phyloP scores from a whole-genome alignment of 1,140 invertebrate species.

The Maniola jurtina region DNA sequence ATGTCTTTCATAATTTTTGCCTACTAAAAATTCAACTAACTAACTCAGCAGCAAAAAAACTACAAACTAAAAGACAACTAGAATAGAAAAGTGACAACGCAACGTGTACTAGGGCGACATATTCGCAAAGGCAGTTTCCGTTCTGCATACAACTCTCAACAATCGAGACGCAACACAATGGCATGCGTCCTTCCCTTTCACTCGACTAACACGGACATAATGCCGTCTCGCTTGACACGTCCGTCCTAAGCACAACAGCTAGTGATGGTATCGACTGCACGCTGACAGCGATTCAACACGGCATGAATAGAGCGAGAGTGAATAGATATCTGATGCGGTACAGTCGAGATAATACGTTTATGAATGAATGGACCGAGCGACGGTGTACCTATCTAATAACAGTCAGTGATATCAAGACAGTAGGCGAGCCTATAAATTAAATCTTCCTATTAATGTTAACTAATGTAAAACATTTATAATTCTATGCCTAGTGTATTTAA shows the following conservation, averaged over 20 bases:
- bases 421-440: too few relatives aligned
- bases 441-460: too few relatives aligned
- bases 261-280: conserved; percentile 52
- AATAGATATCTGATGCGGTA: conserved; percentile 20
- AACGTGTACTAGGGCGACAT: conserved; percentile 37
- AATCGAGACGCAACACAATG: conserved; percentile 64
- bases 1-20: too few relatives aligned
- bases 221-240: conserved; percentile 62
- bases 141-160: conserved; percentile 61
- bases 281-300: conserved; percentile 23
- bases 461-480: too few relatives aligned
- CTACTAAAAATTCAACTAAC: too few relatives aligned
- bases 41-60: background rate
- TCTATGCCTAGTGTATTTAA: too few relatives aligned
- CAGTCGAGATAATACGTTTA: conserved; percentile 6
- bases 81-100: background rate
- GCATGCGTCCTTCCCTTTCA: conserved; percentile 63
- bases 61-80: background rate
- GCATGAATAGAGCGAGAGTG: conserved; percentile 23
- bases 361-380: conserved; percentile 1
- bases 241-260: conserved; percentile 55
- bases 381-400: background rate
- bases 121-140: conserved; percentile 51
- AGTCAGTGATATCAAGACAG: background rate
- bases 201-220: conserved; percentile 53